Base-by-base conservation (phyloP, 2,113 vertebrate species). In the Rynchops niger region DNA sequence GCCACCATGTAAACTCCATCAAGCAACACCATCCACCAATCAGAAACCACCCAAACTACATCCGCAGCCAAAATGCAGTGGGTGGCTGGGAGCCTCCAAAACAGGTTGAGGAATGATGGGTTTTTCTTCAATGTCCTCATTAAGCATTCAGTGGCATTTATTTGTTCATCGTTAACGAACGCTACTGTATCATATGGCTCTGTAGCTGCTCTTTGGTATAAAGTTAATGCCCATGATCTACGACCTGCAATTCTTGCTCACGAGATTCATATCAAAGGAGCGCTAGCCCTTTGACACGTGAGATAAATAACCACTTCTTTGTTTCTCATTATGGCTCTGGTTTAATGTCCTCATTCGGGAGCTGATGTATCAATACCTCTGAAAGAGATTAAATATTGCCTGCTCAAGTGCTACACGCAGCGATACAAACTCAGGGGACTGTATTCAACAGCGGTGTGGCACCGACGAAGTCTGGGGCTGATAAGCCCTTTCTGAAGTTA, bases 401-500 rank as follows among this genome's bases (percentile, higher is more conserved):
- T 88, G 77, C 43, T 77, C 34, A 92, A 97, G 90, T 36, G 87
- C 53, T 58, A 59, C 77, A 55, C 3, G 81, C 65, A 58, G 73
- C 5, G 19, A 66, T 56, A 86, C 58, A 40, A 95, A 92, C 88
- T 95, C 79, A 13, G 19, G 8, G 52, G 88, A 79, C 82, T 29
- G 32, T 43, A 59, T 67, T 67, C 96, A 86, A 77, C 82, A 52
- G 66, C 83, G 32, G 58, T 95, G 96, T 91, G 93, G 91, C 78
- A 42, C 38, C 2, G 34, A 61, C 4, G 0, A 62, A 93, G 79
- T 76, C 95, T 65, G 95, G 94, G 93, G 88, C 96, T 97, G 98
- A 98, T 97, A 98, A 98, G 95, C 78, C 52, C 95, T 94, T 94
- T 98, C 96, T 97, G 93, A 98, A 98, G 97, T 97, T 97, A 92